phyloP scores from a whole-genome alignment of 2,797 vertebrate species.

The Cygnus olor region DNA sequence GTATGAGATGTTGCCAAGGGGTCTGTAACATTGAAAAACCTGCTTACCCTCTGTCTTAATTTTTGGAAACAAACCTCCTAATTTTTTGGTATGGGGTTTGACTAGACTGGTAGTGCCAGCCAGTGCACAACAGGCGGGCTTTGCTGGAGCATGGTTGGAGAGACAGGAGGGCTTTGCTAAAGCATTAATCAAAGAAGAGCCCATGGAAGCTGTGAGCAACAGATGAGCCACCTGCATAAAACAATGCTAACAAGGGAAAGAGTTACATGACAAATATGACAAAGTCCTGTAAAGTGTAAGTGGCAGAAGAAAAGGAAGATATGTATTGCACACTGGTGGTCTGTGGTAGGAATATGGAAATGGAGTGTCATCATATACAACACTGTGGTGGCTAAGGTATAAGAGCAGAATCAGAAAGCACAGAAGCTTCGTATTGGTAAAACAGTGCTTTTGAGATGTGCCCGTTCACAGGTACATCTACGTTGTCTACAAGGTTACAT shows the following conservation, averaged over 20 bases:
- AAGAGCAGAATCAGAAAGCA: neutral
- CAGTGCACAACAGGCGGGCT: neutral
- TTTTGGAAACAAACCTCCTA: neutral
- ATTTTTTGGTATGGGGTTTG: neutral
- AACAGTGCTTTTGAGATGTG: accelerated
- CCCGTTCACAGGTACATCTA: neutral
- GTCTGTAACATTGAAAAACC: neutral
- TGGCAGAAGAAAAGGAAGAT: neutral
- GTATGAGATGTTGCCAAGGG: neutral
- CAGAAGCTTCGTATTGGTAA: neutral
- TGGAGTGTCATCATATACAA: neutral
- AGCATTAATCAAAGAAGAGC: neutral
- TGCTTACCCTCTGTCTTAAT: neutral
- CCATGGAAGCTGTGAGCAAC: neutral
- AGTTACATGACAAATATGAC: neutral
- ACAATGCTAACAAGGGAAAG: neutral
- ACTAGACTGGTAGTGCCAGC: neutral
- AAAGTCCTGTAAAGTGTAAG: neutral
- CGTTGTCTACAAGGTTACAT: neutral
- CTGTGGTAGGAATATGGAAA: neutral
- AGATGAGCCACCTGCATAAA: neutral
- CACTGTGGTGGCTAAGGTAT: neutral
- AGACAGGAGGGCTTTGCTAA: neutral
- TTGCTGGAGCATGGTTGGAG: neutral
- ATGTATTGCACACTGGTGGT: neutral